phyloP scores from a whole-genome alignment of 2,113 vertebrate species.

The Dolichotis patagonum region DNA sequence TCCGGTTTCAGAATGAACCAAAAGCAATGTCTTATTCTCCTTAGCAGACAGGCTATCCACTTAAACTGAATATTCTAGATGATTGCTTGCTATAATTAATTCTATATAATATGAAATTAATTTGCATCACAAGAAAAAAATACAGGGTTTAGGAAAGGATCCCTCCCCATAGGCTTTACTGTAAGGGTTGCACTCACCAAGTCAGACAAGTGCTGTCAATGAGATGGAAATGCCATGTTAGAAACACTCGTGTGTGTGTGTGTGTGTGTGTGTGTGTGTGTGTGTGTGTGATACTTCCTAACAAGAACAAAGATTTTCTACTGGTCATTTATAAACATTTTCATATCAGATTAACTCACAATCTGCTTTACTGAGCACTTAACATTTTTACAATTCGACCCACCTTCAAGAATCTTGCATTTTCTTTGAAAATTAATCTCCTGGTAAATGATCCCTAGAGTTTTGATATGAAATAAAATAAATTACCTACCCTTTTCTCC shows the following conservation, averaged over 20 bases:
- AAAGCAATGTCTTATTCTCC: background rate
- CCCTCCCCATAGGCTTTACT: background rate
- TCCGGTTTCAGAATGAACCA: background rate
- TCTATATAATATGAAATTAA: constrained; percentile 23
- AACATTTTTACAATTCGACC: background rate
- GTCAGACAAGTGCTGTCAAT: background rate
- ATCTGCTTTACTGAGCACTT: constrained; percentile 30
- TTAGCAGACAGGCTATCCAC: background rate
- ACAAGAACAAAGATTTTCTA: constrained; percentile 11
- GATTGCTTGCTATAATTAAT: background rate
- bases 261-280: background rate
- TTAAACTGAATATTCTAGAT: background rate
- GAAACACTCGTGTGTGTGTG: background rate
- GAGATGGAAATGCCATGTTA: background rate
- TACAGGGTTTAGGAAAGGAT: background rate
- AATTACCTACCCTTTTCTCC: constrained; percentile 92
- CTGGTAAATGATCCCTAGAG: constrained; percentile 17
- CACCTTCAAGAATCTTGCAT: background rate
- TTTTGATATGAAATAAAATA: constrained; percentile 10
- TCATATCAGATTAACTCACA: background rate
- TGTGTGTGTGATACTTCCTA: background rate
- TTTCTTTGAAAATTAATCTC: background rate
- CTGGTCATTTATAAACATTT: constrained; percentile 24
- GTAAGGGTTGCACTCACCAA: background rate
- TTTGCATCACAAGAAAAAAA: background rate